Conservation (phyloP, 2,888 invertebrate species). For the Netelia virgata region DNA sequence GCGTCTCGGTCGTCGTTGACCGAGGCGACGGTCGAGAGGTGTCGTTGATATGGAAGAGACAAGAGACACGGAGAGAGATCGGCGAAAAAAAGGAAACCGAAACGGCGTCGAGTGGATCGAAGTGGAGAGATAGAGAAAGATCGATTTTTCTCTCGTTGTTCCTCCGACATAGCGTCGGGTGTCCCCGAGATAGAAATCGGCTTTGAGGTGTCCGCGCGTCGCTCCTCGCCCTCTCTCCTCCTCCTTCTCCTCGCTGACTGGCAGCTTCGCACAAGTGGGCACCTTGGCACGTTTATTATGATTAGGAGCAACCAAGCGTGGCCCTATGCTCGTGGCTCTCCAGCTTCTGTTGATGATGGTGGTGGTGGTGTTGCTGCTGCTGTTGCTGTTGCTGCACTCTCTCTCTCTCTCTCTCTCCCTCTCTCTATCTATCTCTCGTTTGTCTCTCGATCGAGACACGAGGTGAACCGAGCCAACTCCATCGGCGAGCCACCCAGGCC, state of each 20-base stretch:
- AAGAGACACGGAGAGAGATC: conserved; percentile 48
- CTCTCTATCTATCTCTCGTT: conserved; percentile 61
- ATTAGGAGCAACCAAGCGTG: conserved; percentile 84
- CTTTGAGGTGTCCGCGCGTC: conserved; percentile 78
- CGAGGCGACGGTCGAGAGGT: conserved; percentile 3
- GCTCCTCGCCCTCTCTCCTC: conserved; percentile 18
- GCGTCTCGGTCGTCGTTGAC: background rate
- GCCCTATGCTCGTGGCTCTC: conserved; percentile 63
- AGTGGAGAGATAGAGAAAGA: conserved; percentile 57
- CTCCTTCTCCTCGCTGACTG: conserved; percentile 78
- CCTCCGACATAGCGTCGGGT: conserved; percentile 56
- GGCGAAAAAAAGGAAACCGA: conserved; percentile 68
- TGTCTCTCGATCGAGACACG: no score
- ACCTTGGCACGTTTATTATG: conserved; percentile 85
- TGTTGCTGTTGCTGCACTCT: conserved; percentile 55
- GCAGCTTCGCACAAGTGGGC: conserved; percentile 78
- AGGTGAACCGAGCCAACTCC: no score
- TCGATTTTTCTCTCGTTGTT: conserved; percentile 37
- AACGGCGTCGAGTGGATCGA: conserved; percentile 62
- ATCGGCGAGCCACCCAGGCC: no score
- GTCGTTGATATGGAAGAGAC: conserved; percentile 59
- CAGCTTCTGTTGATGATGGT: conserved; percentile 49
- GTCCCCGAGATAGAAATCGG: conserved; percentile 81
- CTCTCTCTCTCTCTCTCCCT: conserved; percentile 50
- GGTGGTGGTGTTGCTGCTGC: conserved; percentile 62